Evolutionary conservation across 2,113 vertebrate species (phyloP), one percentile per base, ranked within the genome.

Genomic region (Dunckerocampus dactyliophorus): DNA sequence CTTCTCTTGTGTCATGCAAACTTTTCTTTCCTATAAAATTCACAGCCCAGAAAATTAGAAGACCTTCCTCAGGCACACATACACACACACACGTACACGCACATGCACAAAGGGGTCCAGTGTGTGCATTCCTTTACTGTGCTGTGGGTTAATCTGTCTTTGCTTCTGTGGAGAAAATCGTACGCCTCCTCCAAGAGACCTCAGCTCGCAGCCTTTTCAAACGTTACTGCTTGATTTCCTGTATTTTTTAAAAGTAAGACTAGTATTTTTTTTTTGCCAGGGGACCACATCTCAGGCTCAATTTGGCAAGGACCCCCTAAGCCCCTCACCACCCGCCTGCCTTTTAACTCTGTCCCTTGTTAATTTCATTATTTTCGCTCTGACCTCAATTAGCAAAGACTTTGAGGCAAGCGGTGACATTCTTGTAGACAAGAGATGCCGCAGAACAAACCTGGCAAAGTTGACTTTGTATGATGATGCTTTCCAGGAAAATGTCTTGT

Each of bases 341-440:
- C 63, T 68, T 85, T 80, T 74, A 54, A 81, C 71, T 75, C 84
- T 70, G 67, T 75, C 78, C 79, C 79, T 71, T 74, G 74, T 82
- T 90, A 88, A 89, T 90, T 90, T 88, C 78, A 85, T 87, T 88
- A 78, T 82, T 83, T 88, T 89, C 57, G 13, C 82, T 88, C 72
- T 85, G 87, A 89, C 89, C 89, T 87, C 84, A 88, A 89, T 91
- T 89, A 89, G 87, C 65, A 79, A 80, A 83, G 76, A 84, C 72
- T 72, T 43, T 28, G 74, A 56, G 31, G 21, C 55, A 13, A 11
- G 17, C 37, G 12, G 10, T 62, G 22, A 24, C 49, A 28, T 51
- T 51, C 21, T 24, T 51, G 14, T 2, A 24, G 12, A 15, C 21
- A 8, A 13, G 24, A 8, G 4, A 13, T 24, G 21, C 31, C 6